These are phyloP conservation scores for Adoxophyes honmai DNA, from an alignment of 1,140 invertebrate genomes.

Conservation along the genomic window DNA sequence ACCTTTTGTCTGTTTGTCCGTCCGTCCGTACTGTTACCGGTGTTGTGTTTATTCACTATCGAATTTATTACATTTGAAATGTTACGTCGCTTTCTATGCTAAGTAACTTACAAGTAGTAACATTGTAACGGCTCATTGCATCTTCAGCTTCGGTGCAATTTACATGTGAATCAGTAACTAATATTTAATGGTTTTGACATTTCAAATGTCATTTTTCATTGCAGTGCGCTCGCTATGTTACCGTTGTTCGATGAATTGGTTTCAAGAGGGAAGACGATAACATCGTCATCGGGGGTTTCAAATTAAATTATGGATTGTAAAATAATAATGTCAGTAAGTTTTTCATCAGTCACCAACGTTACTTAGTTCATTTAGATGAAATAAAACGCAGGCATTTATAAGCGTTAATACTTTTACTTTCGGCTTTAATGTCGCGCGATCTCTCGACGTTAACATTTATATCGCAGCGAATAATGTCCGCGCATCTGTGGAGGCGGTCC, in stretches of 20 bases:
- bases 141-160: constrained; percentile 23
- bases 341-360: too few relatives aligned
- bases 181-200: constrained; percentile 26
- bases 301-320: too few relatives aligned
- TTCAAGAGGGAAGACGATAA: too few relatives aligned
- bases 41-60: constrained; percentile 39
- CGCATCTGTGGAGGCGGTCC: constrained; percentile 9
- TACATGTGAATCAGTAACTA: constrained; percentile 27
- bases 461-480: background rate
- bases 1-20: constrained; percentile 43
- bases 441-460: background rate
- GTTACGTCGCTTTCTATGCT: constrained; percentile 39
- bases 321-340: too few relatives aligned
- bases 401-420: too few relatives aligned
- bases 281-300: too few relatives aligned
- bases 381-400: too few relatives aligned
- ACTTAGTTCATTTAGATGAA: too few relatives aligned
- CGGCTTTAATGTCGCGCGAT: too few relatives aligned
- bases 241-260: too few relatives aligned
- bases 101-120: constrained; percentile 33
- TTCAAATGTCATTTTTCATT: constrained; percentile 18
- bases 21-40: constrained; percentile 27
- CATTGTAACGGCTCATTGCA: constrained; percentile 36
- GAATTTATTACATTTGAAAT: constrained; percentile 35
- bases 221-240: too few relatives aligned